Base-by-base conservation (phyloP, 2,113 vertebrate genomes). In the Bubo bubo region DNA sequence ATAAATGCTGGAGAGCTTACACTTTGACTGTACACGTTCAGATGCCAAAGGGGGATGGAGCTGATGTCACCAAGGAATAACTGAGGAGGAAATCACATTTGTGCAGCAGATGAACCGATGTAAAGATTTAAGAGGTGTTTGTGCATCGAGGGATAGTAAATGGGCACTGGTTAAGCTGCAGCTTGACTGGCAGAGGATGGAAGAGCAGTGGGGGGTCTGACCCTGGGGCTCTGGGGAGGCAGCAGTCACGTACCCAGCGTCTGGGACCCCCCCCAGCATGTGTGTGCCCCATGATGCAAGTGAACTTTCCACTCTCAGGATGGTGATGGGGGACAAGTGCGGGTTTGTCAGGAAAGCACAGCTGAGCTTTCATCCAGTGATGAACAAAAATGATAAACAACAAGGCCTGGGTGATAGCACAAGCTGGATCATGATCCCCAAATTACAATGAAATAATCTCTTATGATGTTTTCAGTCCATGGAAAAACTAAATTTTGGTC, bases 281-380 rank as follows among this genome's bases (percentile, higher is more conserved):
- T 5, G 19, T 19, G 35, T 37, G 63, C 26, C 59, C 58, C 8
- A 0, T 82, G 43, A n/a, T 22, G 68, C 28, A 9, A 11, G 4
- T 23, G 34, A 68, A 32, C 11, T 41, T 20, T 15, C 76, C 26
- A 4, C 35, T 37, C 34, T 37, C 12, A 5, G 35, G 32, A 10
- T 3, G 34, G 8, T 2, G 43, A 5, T 32, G 30, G 34, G 12
- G 50, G 32, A 7, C 6, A 16, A 12, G 32, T 0, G 5, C 0
- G 2, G 24, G 21, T 27, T 39, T 26, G 19, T 12, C 12, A 8
- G 67, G 39, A 11, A 50, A 66, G 17, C 1, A 4, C 15, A 26
- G 50, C 56, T 63, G 21, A 22, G 72, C 32, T 84, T 86, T 43
- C 56, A 13, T 6, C 30, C 27, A 17, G 27, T 1, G n/a, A 20